Percentiles rank a stretch among this genome's conserved stretches.
Evolutionary conservation across 53 echinoderm and acorn worm species (phyloP).

Genomic region (Apostichopus leukothele): DNA sequence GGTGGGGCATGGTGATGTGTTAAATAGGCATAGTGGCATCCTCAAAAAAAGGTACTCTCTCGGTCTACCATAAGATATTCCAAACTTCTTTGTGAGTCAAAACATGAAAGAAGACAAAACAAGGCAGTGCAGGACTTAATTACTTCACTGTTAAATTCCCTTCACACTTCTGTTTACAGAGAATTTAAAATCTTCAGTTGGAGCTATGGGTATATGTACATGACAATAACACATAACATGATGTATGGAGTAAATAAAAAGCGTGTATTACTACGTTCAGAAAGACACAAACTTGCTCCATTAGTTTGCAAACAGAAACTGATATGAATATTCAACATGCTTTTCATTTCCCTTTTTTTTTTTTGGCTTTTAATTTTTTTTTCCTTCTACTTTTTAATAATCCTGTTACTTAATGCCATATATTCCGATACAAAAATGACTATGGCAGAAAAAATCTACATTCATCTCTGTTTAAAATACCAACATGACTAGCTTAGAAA

Average conservation of each 20-base stretch:
- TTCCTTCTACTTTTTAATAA: not conserved
- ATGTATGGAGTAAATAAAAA: not conserved
- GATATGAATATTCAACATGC: not conserved
- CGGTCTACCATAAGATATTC: too few species aligned
- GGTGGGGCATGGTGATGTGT: too few species aligned
- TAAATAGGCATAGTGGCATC: too few species aligned
- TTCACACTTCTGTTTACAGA: too few species aligned
- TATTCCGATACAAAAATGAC: not conserved
- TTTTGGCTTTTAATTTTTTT: not conserved
- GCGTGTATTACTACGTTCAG: slow-evolving; percentile 11
- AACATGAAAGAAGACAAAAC: too few species aligned
- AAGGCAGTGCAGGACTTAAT: too few species aligned
- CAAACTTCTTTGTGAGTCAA: too few species aligned
- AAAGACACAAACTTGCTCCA: slow-evolving; percentile 18
- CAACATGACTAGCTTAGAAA: slow-evolving; percentile 15
- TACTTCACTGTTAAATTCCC: too few species aligned
- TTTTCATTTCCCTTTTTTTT: not conserved
- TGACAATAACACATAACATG: slow-evolving; percentile 6
- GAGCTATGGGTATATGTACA: not conserved
- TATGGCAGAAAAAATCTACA: slow-evolving; percentile 7
- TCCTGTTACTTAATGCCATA: not conserved
- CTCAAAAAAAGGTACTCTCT: too few species aligned
- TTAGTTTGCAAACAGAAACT: not conserved
- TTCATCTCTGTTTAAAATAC: not conserved
- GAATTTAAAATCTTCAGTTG: not conserved